Base-by-base conservation (phyloP, 2,113 vertebrate genomes). In the Camelus bactrianus region DNA sequence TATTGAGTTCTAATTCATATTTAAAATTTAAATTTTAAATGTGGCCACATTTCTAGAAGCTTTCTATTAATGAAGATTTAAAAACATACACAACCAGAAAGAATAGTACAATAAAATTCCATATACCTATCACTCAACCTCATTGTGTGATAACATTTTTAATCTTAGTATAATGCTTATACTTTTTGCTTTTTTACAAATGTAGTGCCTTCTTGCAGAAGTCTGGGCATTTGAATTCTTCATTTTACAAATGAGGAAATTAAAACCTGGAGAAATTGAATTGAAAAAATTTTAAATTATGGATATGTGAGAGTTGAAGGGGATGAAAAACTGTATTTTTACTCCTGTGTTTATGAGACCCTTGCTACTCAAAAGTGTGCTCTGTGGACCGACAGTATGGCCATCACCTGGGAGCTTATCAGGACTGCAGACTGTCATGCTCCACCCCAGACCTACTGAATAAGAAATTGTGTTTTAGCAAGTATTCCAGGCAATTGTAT, bases 171-270 rank as follows among this genome's bases (percentile, higher is more conserved):
- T 60, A 62, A 85, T 76, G 65, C n/a, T 93, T 85, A 48, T 67
- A 72, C 6, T 60, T 86, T 88, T 62, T 94, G 5, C 48, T 81
- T 94, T 80, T 28, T 91, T 75, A 24, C 4, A 76, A 52, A 81
- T 81, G 0, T 56, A 89, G 13, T 88, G 9, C 46, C 85, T 95
- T 97, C 83, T 89, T 87, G 3, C 6, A 88, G 80, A 96, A 88
- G 75, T 35, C 17, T 64, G 15, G 46, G 73, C 58, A 65, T 80
- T 17, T 60, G 32, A 92, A 90, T 92, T 92, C 69, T 80, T 92
- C 75, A 76, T 95, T 97, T 95, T 95, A 93, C 24, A 95, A 72
- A 80, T 76, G 32, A 82, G 28, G n/a, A 88, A 89, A 89, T 90
- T 86, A 92, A 96, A 87, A 35, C 50, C 11, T 90, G 62, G 35